These are phyloP conservation scores for Zaprionus kolodkinae DNA, from an alignment of 1,140 invertebrate genomes.

Conservation along the genomic window DNA sequence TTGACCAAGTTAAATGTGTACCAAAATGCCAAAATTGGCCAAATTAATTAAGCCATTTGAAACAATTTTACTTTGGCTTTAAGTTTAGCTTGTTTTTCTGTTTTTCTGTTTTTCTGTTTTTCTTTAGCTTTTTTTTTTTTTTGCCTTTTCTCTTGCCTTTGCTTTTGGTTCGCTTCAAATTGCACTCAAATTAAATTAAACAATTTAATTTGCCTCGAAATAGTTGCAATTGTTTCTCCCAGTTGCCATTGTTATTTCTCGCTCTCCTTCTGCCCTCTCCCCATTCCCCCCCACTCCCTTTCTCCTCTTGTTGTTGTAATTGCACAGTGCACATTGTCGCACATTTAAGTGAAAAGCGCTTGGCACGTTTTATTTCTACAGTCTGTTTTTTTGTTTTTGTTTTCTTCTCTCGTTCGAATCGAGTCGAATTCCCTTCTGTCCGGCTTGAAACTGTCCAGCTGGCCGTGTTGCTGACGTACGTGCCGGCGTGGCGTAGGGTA, in stretches of 20 bases:
- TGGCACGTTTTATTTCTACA: slow-evolving; percentile 37
- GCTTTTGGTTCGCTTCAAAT: slow-evolving; percentile 62
- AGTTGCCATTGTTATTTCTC: background rate
- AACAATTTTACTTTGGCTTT: slow-evolving; percentile 68
- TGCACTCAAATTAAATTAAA: slow-evolving; percentile 74
- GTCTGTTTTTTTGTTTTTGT: slow-evolving; percentile 3
- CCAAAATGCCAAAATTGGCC: slow-evolving; percentile 61
- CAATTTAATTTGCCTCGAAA: slow-evolving; percentile 68
- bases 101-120: too few species aligned
- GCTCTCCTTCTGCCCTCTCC: background rate
- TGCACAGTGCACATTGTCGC: slow-evolving; percentile 35
- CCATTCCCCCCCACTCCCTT: too few species aligned
- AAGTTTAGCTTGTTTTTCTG: background rate
- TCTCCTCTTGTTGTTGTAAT: slow-evolving; percentile 26
- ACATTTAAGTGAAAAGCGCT: slow-evolving; percentile 53
- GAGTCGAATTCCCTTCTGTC: background rate
- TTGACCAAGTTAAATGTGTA: slow-evolving; percentile 73
- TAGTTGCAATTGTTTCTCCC: slow-evolving; percentile 51
- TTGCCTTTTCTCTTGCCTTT: slow-evolving; percentile 5
- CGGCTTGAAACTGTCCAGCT: slow-evolving; percentile 39
- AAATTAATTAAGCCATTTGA: slow-evolving; percentile 77
- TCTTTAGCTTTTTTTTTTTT: background rate
- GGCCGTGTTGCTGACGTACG: background rate
- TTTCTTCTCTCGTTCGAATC: background rate
- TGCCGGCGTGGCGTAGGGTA: background rate